phyloP scores from a whole-genome alignment of 2,888 invertebrate species.

The Pachydiplax longipennis region DNA sequence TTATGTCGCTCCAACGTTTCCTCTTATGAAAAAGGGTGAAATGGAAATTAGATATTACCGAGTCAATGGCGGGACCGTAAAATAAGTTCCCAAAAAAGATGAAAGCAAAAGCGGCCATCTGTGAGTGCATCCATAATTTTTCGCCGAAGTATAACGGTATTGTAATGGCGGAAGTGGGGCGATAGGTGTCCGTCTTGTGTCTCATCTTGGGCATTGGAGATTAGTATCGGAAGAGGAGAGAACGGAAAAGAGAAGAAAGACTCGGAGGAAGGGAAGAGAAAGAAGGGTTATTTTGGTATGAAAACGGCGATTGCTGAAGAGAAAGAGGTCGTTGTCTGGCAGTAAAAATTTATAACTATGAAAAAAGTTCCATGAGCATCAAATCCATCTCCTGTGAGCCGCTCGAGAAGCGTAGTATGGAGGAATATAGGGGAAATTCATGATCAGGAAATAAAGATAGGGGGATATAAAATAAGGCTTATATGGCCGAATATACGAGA shows the following conservation, averaged over 20 bases:
- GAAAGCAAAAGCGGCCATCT: neutral
- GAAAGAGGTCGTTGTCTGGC: neutral
- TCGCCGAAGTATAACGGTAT: constrained; percentile 14
- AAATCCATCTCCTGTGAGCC: neutral
- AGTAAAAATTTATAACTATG: neutral
- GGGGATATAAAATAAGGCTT: neutral
- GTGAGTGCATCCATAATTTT: neutral
- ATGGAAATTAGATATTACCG: neutral
- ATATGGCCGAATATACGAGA: neutral
- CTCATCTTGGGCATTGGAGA: neutral
- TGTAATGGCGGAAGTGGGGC: neutral
- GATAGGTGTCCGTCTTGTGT: neutral
- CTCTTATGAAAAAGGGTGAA: neutral
- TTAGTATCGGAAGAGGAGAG: neutral
- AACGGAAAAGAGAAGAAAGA: neutral
- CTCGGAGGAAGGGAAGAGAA: neutral
- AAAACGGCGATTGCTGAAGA: neutral
- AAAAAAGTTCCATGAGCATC: neutral
- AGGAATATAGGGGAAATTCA: neutral
- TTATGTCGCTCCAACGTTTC: neutral
- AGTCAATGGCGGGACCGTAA: neutral
- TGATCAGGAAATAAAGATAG: neutral
- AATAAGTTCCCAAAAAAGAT: neutral
- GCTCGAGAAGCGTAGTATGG: neutral
- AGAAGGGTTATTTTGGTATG: neutral